phyloP scores from a whole-genome alignment of 1,140 invertebrate genomes.

The Homalodisca vitripennis region DNA sequence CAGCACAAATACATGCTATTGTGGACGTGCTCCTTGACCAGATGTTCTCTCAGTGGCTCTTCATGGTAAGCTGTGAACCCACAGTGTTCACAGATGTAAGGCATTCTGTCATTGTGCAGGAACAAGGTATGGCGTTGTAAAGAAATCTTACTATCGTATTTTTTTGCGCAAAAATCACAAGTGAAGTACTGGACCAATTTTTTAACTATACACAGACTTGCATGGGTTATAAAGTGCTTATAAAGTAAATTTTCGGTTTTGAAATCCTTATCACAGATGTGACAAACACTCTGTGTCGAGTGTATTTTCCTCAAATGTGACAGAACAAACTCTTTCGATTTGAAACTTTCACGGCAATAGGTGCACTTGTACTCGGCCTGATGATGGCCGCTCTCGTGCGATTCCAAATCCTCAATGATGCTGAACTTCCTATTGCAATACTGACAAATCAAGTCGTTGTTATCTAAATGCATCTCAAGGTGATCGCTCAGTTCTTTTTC shows the following conservation, averaged over 20 bases:
- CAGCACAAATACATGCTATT: neutral
- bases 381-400: neutral
- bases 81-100: constrained; percentile 12
- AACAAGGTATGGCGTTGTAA: constrained; percentile 2
- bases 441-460: neutral
- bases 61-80: constrained; percentile 1
- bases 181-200: neutral
- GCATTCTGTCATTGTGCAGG: neutral
- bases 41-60: neutral
- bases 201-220: neutral
- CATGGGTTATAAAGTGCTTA: constrained; percentile 1
- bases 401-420: neutral
- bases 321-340: neutral
- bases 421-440: constrained; percentile 11
- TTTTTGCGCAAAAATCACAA: neutral
- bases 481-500: neutral
- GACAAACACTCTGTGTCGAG: neutral
- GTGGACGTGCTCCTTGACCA: neutral
- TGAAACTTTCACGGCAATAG: neutral
- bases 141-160: constrained; percentile 3
- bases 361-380: neutral
- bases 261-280: neutral
- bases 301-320: neutral
- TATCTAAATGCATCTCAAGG: constrained; percentile 7
- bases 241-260: neutral